These are phyloP conservation scores for Ochotona curzoniae DNA, from an alignment of 2,113 vertebrate genomes.

Conservation along the genomic window DNA sequence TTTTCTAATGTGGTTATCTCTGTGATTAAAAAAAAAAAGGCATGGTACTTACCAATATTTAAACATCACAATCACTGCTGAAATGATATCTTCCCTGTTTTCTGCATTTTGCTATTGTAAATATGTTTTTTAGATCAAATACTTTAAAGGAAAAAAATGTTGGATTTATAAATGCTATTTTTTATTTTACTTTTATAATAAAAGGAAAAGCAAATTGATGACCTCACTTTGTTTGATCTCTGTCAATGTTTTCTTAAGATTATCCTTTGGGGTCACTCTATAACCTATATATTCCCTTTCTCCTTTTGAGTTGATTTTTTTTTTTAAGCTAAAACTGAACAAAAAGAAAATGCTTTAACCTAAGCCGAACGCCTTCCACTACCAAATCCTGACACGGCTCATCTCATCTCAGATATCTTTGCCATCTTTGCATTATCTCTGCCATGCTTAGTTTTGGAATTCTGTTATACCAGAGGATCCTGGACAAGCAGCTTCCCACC, in stretches of 20 bases:
- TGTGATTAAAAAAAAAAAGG: slow-evolving; percentile 58
- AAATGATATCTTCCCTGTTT: slow-evolving; percentile 64
- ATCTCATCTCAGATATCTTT: background rate
- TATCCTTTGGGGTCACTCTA: background rate
- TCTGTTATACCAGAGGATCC: background rate
- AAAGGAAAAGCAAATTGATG: slow-evolving; percentile 83
- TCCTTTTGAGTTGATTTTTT: background rate
- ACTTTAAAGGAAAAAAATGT: slow-evolving; percentile 77
- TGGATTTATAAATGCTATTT: slow-evolving; percentile 89
- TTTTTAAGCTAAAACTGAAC: background rate
- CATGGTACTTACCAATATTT: slow-evolving; percentile 86
- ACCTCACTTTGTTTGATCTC: slow-evolving; percentile 50
- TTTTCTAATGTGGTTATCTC: slow-evolving; percentile 58
- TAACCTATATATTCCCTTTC: background rate
- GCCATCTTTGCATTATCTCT: accelerated
- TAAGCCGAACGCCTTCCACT: background rate
- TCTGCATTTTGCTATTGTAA: slow-evolving; percentile 87
- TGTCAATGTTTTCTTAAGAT: slow-evolving; percentile 16
- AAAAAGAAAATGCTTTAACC: background rate
- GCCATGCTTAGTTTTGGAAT: background rate
- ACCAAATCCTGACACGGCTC: background rate
- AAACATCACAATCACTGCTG: slow-evolving; percentile 81
- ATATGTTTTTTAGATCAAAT: slow-evolving; percentile 86
- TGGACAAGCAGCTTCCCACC: background rate
- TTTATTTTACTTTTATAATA: slow-evolving; percentile 93